Conservation (phyloP, 2,888 invertebrate genomes). For the Pandemis cinnamomeana region DNA sequence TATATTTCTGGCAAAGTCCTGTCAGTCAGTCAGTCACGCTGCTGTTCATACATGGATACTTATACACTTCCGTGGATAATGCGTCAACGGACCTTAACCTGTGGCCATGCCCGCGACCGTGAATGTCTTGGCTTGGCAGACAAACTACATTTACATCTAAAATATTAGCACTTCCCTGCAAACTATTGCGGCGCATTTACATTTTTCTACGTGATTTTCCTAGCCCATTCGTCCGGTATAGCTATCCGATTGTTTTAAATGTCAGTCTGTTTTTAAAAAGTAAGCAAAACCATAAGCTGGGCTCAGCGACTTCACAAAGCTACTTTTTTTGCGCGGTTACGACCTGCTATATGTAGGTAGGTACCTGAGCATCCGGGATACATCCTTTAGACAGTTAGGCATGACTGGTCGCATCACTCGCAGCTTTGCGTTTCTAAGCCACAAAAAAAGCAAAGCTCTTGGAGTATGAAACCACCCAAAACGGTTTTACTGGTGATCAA, state of each 20-base stretch:
- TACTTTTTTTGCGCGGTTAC: slow-evolving; percentile 25
- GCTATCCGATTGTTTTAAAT: background rate
- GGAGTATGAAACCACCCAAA: slow-evolving; percentile 16
- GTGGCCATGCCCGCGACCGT: slow-evolving; percentile 48
- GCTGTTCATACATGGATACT: slow-evolving; percentile 6
- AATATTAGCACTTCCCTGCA: slow-evolving; percentile 6
- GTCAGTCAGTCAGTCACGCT: too few species aligned
- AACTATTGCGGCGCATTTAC: slow-evolving; percentile 8
- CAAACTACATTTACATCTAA: background rate
- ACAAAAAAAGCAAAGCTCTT: slow-evolving; percentile 8
- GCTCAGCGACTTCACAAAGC: background rate
- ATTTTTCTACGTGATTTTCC: background rate
- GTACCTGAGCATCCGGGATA: slow-evolving; percentile 15
- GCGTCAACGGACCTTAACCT: slow-evolving; percentile 67
- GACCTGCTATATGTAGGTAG: background rate
- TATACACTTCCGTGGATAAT: slow-evolving; percentile 54
- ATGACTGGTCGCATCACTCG: slow-evolving; percentile 28
- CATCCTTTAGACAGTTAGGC: slow-evolving; percentile 18
- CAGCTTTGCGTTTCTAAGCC: slow-evolving; percentile 15
- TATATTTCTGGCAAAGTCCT: too few species aligned
- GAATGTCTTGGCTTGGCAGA: slow-evolving; percentile 44
- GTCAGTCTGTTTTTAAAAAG: background rate
- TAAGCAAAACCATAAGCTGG: slow-evolving; percentile 4
- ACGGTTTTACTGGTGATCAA: slow-evolving; percentile 16
- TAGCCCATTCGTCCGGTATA: background rate